These are phyloP conservation scores for Octonoba sinensis DNA, from an alignment of 2,888 invertebrate species.

Conservation along the genomic window DNA sequence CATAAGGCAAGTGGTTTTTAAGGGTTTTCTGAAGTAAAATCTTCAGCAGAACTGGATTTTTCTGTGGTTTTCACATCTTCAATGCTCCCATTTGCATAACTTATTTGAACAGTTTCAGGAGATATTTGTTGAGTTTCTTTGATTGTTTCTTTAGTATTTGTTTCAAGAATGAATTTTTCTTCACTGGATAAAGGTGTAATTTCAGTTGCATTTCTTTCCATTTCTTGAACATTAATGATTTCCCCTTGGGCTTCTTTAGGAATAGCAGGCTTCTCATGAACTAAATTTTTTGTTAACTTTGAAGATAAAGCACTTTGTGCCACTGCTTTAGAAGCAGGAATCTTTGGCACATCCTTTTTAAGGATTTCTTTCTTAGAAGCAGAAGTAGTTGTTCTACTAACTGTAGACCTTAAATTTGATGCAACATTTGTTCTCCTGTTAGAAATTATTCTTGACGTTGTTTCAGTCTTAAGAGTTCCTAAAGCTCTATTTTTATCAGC, in stretches of 20 bases:
- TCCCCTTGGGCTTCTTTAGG: neutral
- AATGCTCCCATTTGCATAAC: too few species aligned
- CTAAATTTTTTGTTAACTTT: slow-evolving; percentile 12
- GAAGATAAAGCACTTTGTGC: slow-evolving; percentile 2
- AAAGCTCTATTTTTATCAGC: slow-evolving; percentile 19
- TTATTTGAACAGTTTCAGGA: neutral
- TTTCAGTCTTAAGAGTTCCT: neutral
- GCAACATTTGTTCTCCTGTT: neutral
- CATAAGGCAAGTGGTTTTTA: too few species aligned
- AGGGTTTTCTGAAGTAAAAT: too few species aligned
- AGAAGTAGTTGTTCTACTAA: slow-evolving; percentile 2
- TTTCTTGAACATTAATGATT: neutral
- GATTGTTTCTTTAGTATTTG: slow-evolving; percentile 36
- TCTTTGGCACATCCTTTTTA: slow-evolving; percentile 48
- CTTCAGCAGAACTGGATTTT: too few species aligned
- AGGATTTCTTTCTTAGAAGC: slow-evolving; percentile 17
- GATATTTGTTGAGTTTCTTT: slow-evolving; percentile 32
- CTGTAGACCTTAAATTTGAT: neutral
- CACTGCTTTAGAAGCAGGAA: slow-evolving; percentile 8
- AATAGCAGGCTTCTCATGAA: neutral
- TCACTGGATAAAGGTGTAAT: slow-evolving; percentile 26
- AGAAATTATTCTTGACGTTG: neutral
- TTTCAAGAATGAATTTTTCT: slow-evolving; percentile 46
- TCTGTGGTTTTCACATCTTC: too few species aligned
- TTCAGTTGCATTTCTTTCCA: slow-evolving; percentile 6